Base-by-base conservation (phyloP, 2,797 vertebrate species). In the Paguma larvata region DNA sequence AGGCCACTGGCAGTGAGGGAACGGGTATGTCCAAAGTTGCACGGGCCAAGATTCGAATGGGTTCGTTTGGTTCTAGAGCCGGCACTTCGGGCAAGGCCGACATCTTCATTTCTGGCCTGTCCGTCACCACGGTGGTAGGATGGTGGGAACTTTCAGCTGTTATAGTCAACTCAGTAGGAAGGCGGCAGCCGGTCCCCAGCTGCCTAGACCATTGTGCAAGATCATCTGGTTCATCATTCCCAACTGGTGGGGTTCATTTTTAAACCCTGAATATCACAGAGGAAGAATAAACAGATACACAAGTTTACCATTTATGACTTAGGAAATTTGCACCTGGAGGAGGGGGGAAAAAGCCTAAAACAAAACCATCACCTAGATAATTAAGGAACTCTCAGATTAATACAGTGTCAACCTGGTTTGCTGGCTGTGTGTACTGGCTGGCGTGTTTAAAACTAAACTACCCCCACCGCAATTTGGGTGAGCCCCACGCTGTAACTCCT, bases 71-170 rank as follows among this genome's bases (percentile, higher is more conserved):
- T 25, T 4, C 56, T 30, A 11, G 38, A 41, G 53, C 51, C 0
- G 18, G n/a, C 7, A 5, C 18, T 72, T 30, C 5, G 46, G 46
- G 53, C 34, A n/a, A 14, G n/a, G 80, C 6, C 0, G 1, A 9
- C n/a, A n/a, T n/a, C 38, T 6, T 41, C 34, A 21, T 85, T 48
- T 63, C 70, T 73, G 56, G 13, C 44, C 48, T 67, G 41, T 8
- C 18, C 1, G 0, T 32, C 23, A 13, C 23, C 11, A 3, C 0
- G 0, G 21, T 0, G 4, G 82, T 23, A 14, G 21, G 13, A 16
- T 7, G 0, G 56, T 11, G 56, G 38, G 2, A 8, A 8, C 41
- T 59, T 59, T 62, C 5, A 48, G n/a, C 59, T 18, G 0, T 27
- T 10, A 13, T 11, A 30, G 63, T 9, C 67, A 10, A 3, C 8